Base-by-base conservation (phyloP, 2,888 invertebrate species). In the Pollenia labialis region DNA sequence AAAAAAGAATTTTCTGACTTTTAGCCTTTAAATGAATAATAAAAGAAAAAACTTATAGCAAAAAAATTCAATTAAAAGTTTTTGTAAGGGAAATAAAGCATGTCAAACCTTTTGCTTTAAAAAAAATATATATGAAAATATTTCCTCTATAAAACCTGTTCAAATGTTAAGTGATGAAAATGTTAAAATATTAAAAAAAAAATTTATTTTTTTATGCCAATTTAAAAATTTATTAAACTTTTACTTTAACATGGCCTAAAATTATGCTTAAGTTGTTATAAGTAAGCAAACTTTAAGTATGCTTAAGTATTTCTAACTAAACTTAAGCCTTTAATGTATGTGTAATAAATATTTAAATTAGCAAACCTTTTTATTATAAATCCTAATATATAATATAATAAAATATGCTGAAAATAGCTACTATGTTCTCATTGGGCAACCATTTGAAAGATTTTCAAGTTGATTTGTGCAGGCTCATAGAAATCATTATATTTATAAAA, bases 11-110 rank as follows among this genome's bases (percentile, higher is more conserved):
- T 62, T 46, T 32, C 54, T 64, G 80, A 80, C 62, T 80, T 80
- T 40, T 46, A 46, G 54, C n/a, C 16, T 44, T 58, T 48, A 42
- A 52, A 62, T 44, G 11, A 48, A 60, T 42, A 23, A 58, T 12
- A 9, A 12, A 76, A 66, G 54, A 76, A 66, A 11, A 68, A 40
- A 9, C 40, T 2, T 48, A 56, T 68, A 18, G 40, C 9, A 48
- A 48, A 69, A 81, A 81, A 48, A 74, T 75, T 58, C 50, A 81
- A 81, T 81, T 81, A 68, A 58, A 81, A 81, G n/a, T 48, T 75
- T 60, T 69, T 82, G 75, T 60, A 44, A 52, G 60, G 32, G n/a
- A 69, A 32, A 60, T 60, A 46, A 60, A 50, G 75, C 48, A 75
- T 62, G 68, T 82, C 74, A 69, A 69, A 75, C 46, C 46, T 68